These are phyloP conservation scores for Laodelphax striatellus DNA, from an alignment of 1,140 invertebrate species.

Conservation along the genomic window DNA sequence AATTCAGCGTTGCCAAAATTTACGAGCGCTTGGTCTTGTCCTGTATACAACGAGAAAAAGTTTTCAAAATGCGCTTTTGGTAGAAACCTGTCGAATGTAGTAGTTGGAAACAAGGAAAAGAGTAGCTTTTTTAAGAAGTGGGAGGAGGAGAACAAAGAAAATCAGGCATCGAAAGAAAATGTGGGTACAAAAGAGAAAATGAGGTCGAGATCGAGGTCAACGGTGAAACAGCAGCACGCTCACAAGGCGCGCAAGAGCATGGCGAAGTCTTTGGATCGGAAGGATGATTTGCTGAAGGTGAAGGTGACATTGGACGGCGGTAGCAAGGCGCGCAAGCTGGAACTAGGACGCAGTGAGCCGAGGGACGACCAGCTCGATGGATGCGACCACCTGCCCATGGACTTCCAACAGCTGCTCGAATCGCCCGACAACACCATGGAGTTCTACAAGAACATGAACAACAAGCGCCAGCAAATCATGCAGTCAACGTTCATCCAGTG, in stretches of 20 bases:
- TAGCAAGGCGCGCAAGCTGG: constrained; percentile 8
- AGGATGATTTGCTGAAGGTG: constrained; percentile 7
- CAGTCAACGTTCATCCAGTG: constrained; percentile 30
- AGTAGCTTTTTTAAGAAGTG: constrained; percentile 7
- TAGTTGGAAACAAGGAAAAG: constrained; percentile 13
- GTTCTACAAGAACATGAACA: constrained; percentile 23
- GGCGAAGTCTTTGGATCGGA: constrained; percentile 20
- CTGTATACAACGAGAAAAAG: constrained; percentile 11
- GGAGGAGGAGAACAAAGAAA: constrained; percentile 19
- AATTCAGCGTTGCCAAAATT: no score
- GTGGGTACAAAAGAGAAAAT: constrained; percentile 15
- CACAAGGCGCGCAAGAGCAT: constrained; percentile 11
- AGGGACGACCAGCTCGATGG: constrained; percentile 31
- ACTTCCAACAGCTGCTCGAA: constrained; percentile 41
- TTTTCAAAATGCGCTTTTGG: constrained; percentile 9
- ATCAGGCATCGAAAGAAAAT: constrained; percentile 11
- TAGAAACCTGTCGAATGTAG: constrained; percentile 12
- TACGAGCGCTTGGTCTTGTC: no score
- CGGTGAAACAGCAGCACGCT: constrained; percentile 15
- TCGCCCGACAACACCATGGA: constrained; percentile 33
- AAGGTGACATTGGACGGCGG: neutral
- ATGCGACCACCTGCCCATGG: constrained; percentile 42
- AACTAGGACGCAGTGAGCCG: constrained; percentile 9
- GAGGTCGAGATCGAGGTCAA: constrained; percentile 16
- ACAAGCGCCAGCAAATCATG: constrained; percentile 12